Percentiles rank a stretch among this genome's conserved stretches.
phyloP scores from a whole-genome alignment of 2,113 vertebrate genomes.

The Anser brachyrhynchus region DNA sequence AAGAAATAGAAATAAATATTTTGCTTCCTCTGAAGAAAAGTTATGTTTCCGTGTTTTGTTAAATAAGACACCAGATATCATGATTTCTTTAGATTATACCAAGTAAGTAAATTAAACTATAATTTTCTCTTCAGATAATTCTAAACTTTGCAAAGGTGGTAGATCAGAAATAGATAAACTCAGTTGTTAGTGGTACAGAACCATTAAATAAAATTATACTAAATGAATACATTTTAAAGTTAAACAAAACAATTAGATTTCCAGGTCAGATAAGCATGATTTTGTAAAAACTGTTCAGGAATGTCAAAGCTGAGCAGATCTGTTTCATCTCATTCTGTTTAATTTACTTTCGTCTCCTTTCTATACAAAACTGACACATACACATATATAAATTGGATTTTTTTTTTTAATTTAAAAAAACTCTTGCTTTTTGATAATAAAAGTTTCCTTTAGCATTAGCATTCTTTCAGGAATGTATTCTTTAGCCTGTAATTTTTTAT shows the following conservation, averaged over 20 bases:
- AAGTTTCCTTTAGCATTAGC: slow-evolving; percentile 12
- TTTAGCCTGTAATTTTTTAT: neutral
- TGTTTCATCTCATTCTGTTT: slow-evolving; percentile 50
- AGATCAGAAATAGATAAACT: neutral
- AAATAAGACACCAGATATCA: neutral
- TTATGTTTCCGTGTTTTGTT: neutral
- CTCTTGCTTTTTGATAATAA: neutral
- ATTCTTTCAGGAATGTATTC: neutral
- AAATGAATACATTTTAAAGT: neutral
- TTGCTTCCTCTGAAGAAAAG: slow-evolving; percentile 15
- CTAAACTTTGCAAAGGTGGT: neutral
- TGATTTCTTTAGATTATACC: neutral
- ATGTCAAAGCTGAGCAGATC: neutral
- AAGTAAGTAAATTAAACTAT: neutral
- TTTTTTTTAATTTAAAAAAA: neutral
- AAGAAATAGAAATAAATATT: neutral
- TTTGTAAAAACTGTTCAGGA: neutral
- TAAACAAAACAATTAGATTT: neutral
- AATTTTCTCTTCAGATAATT: neutral
- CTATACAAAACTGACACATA: neutral
- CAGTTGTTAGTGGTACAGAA: neutral
- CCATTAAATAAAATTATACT: neutral
- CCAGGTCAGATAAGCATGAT: neutral
- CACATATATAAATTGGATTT: slow-evolving; percentile 30
- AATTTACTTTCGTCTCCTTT: neutral